These are phyloP conservation scores for Odontomachus brunneus DNA, from an alignment of 1,140 invertebrate genomes.

Conservation along the genomic window DNA sequence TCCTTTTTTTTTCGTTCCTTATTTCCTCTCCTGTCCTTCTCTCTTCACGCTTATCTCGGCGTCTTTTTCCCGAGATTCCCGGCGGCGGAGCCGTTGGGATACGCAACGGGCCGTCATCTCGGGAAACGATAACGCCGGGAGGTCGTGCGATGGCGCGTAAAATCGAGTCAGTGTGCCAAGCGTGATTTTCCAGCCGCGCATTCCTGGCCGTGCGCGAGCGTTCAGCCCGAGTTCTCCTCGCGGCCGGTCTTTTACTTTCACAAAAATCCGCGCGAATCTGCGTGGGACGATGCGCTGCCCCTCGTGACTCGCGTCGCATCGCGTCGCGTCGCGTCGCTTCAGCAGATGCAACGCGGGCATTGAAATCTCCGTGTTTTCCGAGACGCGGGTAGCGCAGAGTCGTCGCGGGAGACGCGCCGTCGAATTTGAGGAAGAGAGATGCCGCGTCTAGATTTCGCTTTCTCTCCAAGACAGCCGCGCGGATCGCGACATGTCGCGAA, in stretches of 20 bases:
- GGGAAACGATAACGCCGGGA: slow-evolving; percentile 14
- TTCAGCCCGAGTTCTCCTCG: slow-evolving; percentile 10
- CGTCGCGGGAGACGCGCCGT: no score
- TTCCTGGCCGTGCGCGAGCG: slow-evolving; percentile 5
- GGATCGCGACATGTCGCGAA: no score
- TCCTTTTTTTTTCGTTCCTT: no score
- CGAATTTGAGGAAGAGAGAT: no score
- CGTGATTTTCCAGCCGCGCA: slow-evolving; percentile 47
- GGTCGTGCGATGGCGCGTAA: slow-evolving; percentile 61
- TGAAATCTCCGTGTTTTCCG: no score
- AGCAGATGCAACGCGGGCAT: neutral
- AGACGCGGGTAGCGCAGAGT: no score
- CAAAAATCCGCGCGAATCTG: slow-evolving; percentile 41
- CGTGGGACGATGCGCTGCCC: slow-evolving; percentile 19
- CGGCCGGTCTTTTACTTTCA: slow-evolving; percentile 51
- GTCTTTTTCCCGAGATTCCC: neutral
- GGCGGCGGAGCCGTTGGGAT: neutral
- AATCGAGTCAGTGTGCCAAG: slow-evolving; percentile 70
- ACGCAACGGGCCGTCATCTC: neutral
- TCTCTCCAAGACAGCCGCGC: no score
- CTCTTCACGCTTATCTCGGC: neutral
- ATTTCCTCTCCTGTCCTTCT: neutral
- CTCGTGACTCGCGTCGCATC: neutral
- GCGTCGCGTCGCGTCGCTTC: neutral
- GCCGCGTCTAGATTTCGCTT: no score